phyloP scores from a whole-genome alignment of 2,113 vertebrate genomes.

The Podarcis cretensis region DNA sequence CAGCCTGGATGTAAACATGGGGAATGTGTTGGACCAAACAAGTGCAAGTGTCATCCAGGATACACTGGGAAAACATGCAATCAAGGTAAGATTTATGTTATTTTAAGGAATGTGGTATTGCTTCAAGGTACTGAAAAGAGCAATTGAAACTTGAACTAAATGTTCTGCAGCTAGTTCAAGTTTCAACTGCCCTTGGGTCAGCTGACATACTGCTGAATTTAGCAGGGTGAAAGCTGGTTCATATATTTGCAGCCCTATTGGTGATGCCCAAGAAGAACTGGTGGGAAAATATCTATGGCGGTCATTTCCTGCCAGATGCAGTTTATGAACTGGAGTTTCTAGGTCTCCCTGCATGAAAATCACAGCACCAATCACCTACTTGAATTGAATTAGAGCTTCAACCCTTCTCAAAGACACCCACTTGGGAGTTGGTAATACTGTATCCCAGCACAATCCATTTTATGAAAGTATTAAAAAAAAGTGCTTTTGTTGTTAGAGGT shows the following conservation, averaged over 20 bases:
- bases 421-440: not conserved
- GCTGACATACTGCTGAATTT: not conserved
- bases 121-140: not conserved
- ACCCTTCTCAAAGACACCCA: not conserved
- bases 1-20: conserved; percentile 95
- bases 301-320: not conserved
- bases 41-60: conserved; percentile 94
- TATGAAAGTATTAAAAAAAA: not conserved
- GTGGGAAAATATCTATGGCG: not conserved
- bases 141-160: not conserved
- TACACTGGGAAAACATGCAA: conserved; percentile 97
- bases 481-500: not conserved
- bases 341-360: not conserved
- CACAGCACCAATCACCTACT: not conserved
- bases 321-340: not conserved
- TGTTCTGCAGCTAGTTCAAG: not conserved
- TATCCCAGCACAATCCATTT: not conserved
- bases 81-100: conserved; percentile 85
- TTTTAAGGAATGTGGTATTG: not conserved
- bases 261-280: not conserved
- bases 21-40: conserved; percentile 93
- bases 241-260: not conserved
- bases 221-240: not conserved
- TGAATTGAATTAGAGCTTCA: not conserved
- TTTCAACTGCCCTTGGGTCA: not conserved